Evolutionary conservation across 53 echinoderm and acorn worm species (phyloP).

Genomic region (Stichopus horrens): DNA sequence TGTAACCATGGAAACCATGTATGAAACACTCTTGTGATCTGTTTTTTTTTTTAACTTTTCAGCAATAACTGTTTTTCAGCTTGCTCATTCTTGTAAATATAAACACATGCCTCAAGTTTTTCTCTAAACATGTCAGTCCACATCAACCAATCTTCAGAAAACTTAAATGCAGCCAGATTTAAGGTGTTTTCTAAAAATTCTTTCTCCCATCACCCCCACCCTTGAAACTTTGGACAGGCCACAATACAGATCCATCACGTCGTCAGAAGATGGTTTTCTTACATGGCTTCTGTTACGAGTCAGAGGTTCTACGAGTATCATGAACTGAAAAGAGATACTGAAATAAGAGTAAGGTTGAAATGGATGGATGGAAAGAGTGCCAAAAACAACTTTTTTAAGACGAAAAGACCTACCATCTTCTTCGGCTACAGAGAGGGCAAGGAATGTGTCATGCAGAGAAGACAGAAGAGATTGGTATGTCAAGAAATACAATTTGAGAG

Average conservation of each 20-base stretch:
- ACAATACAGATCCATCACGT: background rate
- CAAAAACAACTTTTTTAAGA: background rate
- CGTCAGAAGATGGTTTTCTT: background rate
- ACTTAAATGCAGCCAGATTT: background rate
- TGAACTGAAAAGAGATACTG: constrained; percentile 7
- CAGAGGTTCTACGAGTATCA: background rate
- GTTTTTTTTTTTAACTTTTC: background rate
- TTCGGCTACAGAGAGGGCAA: constrained; percentile 15
- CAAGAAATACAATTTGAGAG: background rate
- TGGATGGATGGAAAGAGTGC: background rate
- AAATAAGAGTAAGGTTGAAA: constrained; percentile 17
- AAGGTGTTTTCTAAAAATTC: background rate
- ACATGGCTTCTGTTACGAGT: background rate
- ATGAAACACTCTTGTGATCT: background rate
- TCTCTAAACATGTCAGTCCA: no score
- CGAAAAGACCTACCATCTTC: constrained; percentile 13
- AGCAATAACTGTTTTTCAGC: background rate
- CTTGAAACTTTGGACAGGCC: constrained; percentile 1
- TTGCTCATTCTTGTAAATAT: no score
- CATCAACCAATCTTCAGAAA: background rate
- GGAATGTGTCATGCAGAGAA: constrained; percentile 28
- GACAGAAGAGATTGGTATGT: constrained; percentile 7
- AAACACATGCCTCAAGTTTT: no score
- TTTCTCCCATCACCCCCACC: background rate
- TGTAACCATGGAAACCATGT: background rate